Evolutionary conservation across 2,888 invertebrate genomes (phyloP).

Genomic region (Acanthosoma haemorrhoidale): DNA sequence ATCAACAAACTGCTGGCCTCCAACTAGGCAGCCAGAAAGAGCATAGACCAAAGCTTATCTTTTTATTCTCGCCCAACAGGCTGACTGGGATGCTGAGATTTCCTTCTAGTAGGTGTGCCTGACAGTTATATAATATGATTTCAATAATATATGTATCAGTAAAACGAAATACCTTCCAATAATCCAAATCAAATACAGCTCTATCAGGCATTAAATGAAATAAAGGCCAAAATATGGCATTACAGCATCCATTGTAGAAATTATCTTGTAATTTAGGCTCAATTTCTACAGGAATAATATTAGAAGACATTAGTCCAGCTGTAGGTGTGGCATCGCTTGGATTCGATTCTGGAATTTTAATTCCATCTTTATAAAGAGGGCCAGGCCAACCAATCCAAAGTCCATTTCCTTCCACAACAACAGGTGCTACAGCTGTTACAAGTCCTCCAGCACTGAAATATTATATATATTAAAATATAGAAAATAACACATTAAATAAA

Average conservation of each 20-base stretch:
- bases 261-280: slow-evolving; percentile 72
- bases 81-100: no score
- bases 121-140: no score
- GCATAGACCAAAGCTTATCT: no score
- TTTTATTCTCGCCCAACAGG: no score
- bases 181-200: slow-evolving; percentile 73
- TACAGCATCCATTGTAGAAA: slow-evolving; percentile 89
- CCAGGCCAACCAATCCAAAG: slow-evolving; percentile 92
- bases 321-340: slow-evolving; percentile 81
- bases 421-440: slow-evolving; percentile 85
- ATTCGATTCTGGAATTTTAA: slow-evolving; percentile 79
- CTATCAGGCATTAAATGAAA: slow-evolving; percentile 90
- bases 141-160: not conserved
- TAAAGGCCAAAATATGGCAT: slow-evolving; percentile 86
- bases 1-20: no score
- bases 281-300: slow-evolving; percentile 75
- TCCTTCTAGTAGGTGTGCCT: no score
- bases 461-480: no score
- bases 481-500: no score
- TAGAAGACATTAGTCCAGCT: slow-evolving; percentile 74
- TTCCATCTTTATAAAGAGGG: slow-evolving; percentile 68
- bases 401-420: slow-evolving; percentile 76
- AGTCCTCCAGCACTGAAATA: slow-evolving; percentile 73
- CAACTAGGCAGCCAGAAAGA: no score
- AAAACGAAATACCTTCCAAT: slow-evolving; percentile 55